phyloP scores from a whole-genome alignment of 2,888 invertebrate species.

The Clivina fossor region DNA sequence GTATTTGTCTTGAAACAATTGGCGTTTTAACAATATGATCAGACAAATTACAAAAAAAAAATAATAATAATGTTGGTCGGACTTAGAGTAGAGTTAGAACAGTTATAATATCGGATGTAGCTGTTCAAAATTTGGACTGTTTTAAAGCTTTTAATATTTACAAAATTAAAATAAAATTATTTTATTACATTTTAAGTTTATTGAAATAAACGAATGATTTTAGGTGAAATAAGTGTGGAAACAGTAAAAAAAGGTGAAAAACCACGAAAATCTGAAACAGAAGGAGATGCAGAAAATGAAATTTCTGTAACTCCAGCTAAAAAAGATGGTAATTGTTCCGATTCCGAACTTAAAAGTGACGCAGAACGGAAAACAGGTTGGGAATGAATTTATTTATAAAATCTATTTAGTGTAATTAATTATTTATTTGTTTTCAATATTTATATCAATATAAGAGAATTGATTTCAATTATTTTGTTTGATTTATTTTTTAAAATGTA shows the following conservation, averaged over 20 bases:
- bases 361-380: slow-evolving; percentile 47
- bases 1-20: too few relatives aligned
- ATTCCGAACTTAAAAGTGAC: slow-evolving; percentile 45
- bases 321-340: slow-evolving; percentile 48
- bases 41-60: too few relatives aligned
- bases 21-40: too few relatives aligned
- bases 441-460: slow-evolving; percentile 38
- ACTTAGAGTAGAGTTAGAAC: neutral
- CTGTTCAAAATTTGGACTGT: neutral
- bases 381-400: neutral
- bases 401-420: slow-evolving; percentile 2
- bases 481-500: too few relatives aligned
- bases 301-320: slow-evolving; percentile 71
- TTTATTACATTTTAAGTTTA: neutral
- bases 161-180: neutral
- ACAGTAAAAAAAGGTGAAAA: slow-evolving; percentile 53
- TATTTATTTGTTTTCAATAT: neutral
- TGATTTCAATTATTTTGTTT: too few relatives aligned
- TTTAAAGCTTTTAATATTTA: neutral
- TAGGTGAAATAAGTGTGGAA: slow-evolving; percentile 52
- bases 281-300: slow-evolving; percentile 68
- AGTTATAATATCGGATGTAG: neutral
- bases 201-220: neutral
- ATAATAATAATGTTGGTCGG: too few relatives aligned
- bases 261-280: slow-evolving; percentile 47